Evolutionary conservation across 1,140 invertebrate genomes (phyloP).

Genomic region (Anthonomus grandis): DNA sequence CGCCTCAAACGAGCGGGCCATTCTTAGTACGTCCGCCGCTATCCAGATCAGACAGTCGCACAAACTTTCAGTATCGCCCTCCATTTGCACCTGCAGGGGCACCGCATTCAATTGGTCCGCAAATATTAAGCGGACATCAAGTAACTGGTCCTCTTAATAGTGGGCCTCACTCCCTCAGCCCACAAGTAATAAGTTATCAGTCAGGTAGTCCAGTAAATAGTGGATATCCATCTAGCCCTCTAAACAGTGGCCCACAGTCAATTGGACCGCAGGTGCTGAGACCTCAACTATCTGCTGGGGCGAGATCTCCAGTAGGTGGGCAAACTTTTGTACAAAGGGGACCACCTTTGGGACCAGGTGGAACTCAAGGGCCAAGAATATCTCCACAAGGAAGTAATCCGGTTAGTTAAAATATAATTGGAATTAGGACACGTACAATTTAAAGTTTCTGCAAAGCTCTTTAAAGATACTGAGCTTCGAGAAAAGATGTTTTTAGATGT

Average conservation of each 20-base stretch:
- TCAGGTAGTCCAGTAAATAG: background rate
- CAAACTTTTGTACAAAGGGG: conserved; percentile 29
- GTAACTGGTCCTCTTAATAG: background rate
- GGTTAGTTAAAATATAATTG: conserved; percentile 14
- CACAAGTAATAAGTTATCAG: too few relatives aligned
- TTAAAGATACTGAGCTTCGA: too few relatives aligned
- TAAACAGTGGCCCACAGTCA: background rate
- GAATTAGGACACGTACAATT: too few relatives aligned
- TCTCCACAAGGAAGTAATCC: conserved; percentile 21
- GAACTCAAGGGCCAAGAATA: conserved; percentile 25
- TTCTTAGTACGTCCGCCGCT: conserved; percentile 30
- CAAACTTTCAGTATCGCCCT: conserved; percentile 32
- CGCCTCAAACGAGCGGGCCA: conserved; percentile 10
- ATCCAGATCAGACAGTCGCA: conserved; percentile 36
- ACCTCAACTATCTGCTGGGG: background rate
- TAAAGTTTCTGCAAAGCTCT: too few relatives aligned
- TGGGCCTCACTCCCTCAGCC: conserved; percentile 5
- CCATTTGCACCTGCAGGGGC: conserved; percentile 27
- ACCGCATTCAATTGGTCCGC: conserved; percentile 8
- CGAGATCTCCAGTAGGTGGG: background rate
- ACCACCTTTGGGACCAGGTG: conserved; percentile 22
- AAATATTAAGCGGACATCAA: conserved; percentile 3
- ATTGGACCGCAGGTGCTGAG: conserved; percentile 2
- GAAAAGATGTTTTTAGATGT: too few relatives aligned
- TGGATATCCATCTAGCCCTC: background rate